These are phyloP conservation scores for Oxystoma pomonae DNA, from an alignment of 2,888 invertebrate genomes.

Conservation along the genomic window DNA sequence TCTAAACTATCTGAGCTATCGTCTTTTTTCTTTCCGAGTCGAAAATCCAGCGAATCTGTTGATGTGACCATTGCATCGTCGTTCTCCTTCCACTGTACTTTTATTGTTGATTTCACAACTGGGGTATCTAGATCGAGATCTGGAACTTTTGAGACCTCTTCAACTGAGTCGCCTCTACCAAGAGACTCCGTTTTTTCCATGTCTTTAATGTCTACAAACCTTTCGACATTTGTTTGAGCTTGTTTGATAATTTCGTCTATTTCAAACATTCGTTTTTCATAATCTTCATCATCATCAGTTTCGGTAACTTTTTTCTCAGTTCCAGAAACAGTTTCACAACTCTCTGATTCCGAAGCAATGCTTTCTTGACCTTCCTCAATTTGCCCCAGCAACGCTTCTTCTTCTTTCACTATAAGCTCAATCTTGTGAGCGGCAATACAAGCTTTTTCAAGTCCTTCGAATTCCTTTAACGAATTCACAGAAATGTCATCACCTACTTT, in stretches of 20 bases:
- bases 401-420: constrained; percentile 79
- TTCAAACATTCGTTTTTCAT: constrained; percentile 63
- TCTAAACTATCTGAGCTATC: constrained; percentile 68
- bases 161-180: constrained; percentile 52
- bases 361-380: constrained; percentile 53
- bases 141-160: constrained; percentile 53
- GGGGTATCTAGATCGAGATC: constrained; percentile 51
- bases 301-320: constrained; percentile 58
- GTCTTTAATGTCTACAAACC: constrained; percentile 55
- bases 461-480: constrained; percentile 83
- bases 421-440: constrained; percentile 79
- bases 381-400: constrained; percentile 68
- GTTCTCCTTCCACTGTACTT: constrained; percentile 44
- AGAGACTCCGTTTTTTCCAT: constrained; percentile 54
- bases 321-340: constrained; percentile 58
- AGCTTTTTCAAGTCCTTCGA: constrained; percentile 87
- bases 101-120: constrained; percentile 42
- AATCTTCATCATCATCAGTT: constrained; percentile 55
- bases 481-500: constrained; percentile 83
- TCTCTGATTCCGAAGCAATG: constrained; percentile 54
- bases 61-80: constrained; percentile 58
- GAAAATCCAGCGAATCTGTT: constrained; percentile 59
- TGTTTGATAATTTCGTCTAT: constrained; percentile 66
- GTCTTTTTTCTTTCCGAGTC: constrained; percentile 48
- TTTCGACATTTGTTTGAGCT: constrained; percentile 63